These are phyloP conservation scores for Orthonychiurus folsomi DNA, from an alignment of 2,888 invertebrate genomes.

Conservation along the genomic window DNA sequence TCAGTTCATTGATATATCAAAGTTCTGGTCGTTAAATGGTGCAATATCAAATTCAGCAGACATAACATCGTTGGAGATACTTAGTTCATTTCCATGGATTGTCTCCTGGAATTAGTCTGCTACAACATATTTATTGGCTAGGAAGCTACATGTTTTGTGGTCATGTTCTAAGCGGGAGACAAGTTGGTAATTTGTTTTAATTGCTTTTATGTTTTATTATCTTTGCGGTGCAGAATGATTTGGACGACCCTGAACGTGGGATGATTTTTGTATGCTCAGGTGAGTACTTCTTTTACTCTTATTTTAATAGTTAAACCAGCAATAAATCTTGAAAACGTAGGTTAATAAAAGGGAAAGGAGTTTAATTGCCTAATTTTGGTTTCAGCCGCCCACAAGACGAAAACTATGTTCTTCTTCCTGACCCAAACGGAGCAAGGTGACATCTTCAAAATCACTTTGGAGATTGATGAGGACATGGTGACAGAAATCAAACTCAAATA, in stretches of 20 bases:
- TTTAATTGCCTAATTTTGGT: too few species aligned
- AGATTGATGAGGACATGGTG: constrained; percentile 95
- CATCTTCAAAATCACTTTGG: constrained; percentile 92
- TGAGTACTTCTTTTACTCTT: too few species aligned
- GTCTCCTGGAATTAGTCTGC: constrained; percentile 33
- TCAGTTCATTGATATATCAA: constrained; percentile 27
- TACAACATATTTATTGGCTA: constrained; percentile 21
- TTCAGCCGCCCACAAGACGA: constrained; percentile 98
- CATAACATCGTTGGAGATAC: constrained; percentile 35
- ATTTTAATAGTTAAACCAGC: too few species aligned
- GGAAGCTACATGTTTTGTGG: too few species aligned
- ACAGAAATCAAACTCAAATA: constrained; percentile 98
- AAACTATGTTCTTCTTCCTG: constrained; percentile 98
- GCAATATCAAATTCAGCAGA: constrained; percentile 28
- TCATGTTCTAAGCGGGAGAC: neutral
- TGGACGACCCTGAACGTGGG: constrained; percentile 97
- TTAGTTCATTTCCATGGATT: constrained; percentile 21
- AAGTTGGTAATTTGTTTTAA: constrained; percentile 6
- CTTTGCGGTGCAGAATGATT: constrained; percentile 35
- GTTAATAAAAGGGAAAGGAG: too few species aligned
- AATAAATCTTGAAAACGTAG: too few species aligned
- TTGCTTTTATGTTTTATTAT: constrained; percentile 7
- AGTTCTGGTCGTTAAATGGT: constrained; percentile 37
- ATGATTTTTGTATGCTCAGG: constrained; percentile 99
- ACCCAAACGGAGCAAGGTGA: constrained; percentile 98